Evolutionary conservation across 30 jellyfish, hydroid and myxozoan genomes (phyloP), one percentile per base, ranked within the genome.

Genomic region (Hydra vulgaris): DNA sequence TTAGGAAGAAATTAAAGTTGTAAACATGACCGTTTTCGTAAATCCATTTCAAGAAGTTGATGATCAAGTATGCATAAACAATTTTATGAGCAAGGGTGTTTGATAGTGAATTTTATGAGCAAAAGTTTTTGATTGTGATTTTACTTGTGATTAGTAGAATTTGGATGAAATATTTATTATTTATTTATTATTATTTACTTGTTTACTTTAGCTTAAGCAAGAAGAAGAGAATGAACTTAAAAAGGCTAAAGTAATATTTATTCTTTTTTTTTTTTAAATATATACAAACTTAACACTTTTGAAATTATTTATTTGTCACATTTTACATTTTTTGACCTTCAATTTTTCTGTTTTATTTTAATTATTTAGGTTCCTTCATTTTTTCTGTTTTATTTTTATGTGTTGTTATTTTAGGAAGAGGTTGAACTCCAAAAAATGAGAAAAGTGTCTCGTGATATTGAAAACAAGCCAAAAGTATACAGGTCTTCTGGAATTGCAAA

Each of bases 41-140:
- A 94, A 94, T 82, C 99, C 99, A 0, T 94, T 84, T 72, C 97
- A 94, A 22, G 99, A 94, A 84, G 86, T 80, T 53, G 97, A 94
- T 72, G 89, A 81, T 53, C 88, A 87, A 78, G 95, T 85, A 79
- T 23, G 26, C 16, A 17, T n/a, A n/a, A n/a, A n/a, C n/a, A n/a
- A n/a, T n/a, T n/a, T n/a, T n/a, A n/a, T n/a, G n/a, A n/a, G n/a
- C n/a, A n/a, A n/a, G n/a, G n/a, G n/a, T n/a, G n/a, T n/a, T n/a
- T n/a, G n/a, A n/a, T n/a, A n/a, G n/a, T n/a, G n/a, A n/a, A n/a
- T n/a, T n/a, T n/a, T n/a, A n/a, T n/a, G n/a, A n/a, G n/a, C n/a
- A n/a, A n/a, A n/a, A n/a, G n/a, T n/a, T n/a, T n/a, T n/a, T n/a
- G n/a, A n/a, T n/a, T n/a, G n/a, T n/a, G n/a, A n/a, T n/a, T n/a